Conservation (phyloP, 1,140 invertebrate species). For the Pissodes strobi region DNA sequence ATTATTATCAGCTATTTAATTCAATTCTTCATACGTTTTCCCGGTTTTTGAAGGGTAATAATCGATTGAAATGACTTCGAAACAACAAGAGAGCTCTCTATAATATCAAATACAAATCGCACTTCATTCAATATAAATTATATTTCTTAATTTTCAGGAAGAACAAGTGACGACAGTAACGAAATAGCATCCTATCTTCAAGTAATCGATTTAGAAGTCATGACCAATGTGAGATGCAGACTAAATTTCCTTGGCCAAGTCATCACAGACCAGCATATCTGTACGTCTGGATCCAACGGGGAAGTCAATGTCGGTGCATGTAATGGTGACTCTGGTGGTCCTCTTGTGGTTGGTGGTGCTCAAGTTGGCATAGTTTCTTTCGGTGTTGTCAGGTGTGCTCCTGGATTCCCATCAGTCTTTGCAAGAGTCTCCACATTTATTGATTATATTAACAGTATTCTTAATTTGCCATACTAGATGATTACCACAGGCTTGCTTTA, state of each 20-base stretch:
- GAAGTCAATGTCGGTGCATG: slow-evolving; percentile 10
- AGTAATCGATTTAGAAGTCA: background rate
- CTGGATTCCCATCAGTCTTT: slow-evolving; percentile 55
- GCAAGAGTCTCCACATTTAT: slow-evolving; percentile 51
- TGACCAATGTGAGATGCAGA: background rate
- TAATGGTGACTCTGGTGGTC: slow-evolving; percentile 62
- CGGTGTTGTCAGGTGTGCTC: slow-evolving; percentile 55
- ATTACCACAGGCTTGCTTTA: background rate
- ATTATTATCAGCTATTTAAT: background rate
- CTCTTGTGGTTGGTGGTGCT: slow-evolving; percentile 56
- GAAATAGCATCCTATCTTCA: background rate
- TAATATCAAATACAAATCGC: background rate
- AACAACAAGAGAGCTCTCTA: no score
- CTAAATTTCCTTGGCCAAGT: background rate
- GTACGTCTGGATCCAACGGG: background rate
- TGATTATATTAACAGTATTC: slow-evolving; percentile 31
- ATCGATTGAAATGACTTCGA: no score
- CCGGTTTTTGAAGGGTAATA: no score
- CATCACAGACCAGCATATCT: slow-evolving; percentile 2
- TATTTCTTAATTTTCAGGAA: background rate
- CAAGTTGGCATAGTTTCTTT: slow-evolving; percentile 59
- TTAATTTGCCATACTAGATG: no score
- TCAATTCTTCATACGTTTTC: no score
- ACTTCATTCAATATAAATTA: background rate
- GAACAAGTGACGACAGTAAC: background rate